Conservation (phyloP, 2,797 vertebrate genomes). For the Petrocephalus sullivani region DNA sequence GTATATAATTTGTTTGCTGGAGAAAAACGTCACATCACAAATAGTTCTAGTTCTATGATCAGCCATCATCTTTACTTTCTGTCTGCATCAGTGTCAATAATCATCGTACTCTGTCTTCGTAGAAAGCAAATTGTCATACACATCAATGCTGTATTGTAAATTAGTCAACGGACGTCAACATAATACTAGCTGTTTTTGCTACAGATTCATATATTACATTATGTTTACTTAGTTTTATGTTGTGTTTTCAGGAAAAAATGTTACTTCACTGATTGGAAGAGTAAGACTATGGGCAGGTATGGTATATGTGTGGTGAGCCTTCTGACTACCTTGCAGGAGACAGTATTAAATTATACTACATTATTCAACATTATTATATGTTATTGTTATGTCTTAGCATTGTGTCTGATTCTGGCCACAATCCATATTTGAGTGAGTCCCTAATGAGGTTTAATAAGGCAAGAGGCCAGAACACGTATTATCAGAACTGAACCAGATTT, state of each 20-base stretch:
- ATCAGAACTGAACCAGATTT: background rate
- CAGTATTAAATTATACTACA: background rate
- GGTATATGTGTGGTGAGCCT: background rate
- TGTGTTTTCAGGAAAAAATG: constrained; percentile 86
- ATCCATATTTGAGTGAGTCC: background rate
- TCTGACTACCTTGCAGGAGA: background rate
- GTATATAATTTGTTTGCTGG: background rate
- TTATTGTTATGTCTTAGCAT: background rate
- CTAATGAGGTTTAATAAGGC: background rate
- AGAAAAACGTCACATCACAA: no score
- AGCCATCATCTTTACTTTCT: background rate
- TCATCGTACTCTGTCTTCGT: background rate
- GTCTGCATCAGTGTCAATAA: background rate
- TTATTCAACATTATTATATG: background rate
- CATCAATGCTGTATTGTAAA: background rate
- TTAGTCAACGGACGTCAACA: background rate
- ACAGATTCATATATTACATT: constrained; percentile 17
- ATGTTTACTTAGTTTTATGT: constrained; percentile 45
- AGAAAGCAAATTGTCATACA: background rate
- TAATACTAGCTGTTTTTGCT: background rate
- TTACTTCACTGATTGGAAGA: constrained; percentile 93
- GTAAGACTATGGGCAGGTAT: constrained; percentile 87
- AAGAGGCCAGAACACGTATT: background rate
- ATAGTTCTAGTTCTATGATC: background rate
- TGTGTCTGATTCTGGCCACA: background rate